Conservation (phyloP, 2,888 invertebrate species). For the Neoitamus cyanurus region DNA sequence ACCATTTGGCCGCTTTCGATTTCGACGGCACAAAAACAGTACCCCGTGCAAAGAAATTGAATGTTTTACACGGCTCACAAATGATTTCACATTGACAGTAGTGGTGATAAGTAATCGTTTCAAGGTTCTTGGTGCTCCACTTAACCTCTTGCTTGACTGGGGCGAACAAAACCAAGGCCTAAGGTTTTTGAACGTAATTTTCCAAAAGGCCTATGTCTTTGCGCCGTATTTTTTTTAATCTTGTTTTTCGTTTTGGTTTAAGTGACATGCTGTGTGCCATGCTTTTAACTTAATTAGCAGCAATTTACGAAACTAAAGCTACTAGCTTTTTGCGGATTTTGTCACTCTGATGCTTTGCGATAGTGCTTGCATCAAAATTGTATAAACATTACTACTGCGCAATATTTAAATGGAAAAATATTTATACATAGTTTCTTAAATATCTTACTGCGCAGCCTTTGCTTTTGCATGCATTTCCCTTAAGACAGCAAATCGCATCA, state of each 20-base stretch:
- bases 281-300: background rate
- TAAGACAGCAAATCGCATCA: background rate
- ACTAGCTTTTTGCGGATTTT: background rate
- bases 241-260: background rate
- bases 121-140: conserved; percentile 9
- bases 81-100: background rate
- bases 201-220: background rate
- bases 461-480: background rate
- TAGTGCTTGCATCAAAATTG: background rate
- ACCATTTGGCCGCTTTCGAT: conserved; percentile 7
- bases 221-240: too few species aligned
- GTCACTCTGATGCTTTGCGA: background rate
- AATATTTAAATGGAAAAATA: background rate
- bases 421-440: background rate
- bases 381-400: background rate
- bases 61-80: background rate
- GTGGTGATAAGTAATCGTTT: background rate
- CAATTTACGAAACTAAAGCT: background rate
- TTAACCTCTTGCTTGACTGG: background rate
- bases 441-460: background rate
- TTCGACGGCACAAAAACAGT: background rate
- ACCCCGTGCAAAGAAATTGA: background rate
- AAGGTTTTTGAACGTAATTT: conserved; percentile 21
- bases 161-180: background rate
- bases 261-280: background rate